Base-by-base conservation (phyloP, 2,797 vertebrate species). In the Uromys caudimaculatus region DNA sequence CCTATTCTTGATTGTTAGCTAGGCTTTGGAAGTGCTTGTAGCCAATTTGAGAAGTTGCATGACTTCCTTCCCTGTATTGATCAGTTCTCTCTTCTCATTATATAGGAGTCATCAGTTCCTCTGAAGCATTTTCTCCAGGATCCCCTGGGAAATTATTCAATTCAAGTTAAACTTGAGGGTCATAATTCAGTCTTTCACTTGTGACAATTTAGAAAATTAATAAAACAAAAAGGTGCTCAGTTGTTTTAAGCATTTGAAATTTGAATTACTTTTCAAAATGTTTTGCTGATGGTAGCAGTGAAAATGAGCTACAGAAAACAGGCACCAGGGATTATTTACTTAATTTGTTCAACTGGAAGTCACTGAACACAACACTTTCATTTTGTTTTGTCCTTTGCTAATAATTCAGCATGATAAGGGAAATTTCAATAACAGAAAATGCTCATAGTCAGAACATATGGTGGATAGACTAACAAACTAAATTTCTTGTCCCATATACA, bases 181-280 rank as follows among this genome's bases (percentile, higher is more conserved):
- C 50, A 93, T 91, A 19, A 93, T 96, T 95, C 75, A 94, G 58
- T 76, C 64, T 91, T 78, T 83, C 52, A 84, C 35, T 94, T 75
- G 38, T 35, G 79, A 73, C 27, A 82, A 79, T 50, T 93, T 96
- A 38, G 29, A 41, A 96, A 91, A 69, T 84, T 92, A 97, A 91
- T 78, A 95, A 87, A 96, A 87, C 21, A 7, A 86, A 83, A 52
- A 83, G 41, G 67, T 78, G 14, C 29, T 81, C n/a, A 82, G 29
- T 56, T 11, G 13, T 89, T 85, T 71, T 50, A 86, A 85, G 38
- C 56, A 88, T 38, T 93, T 84, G 78, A 19, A 82, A 93, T 79
- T 44, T 75, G n/a, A 75, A 83, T 95, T 82, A 56, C 17, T 85
- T n/a, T 87, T 75, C 32, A 82, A 85, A 96, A 86, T 6, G 44